phyloP scores from a whole-genome alignment of 92 coral and sea anemone genomes.

The Parazoanthus swiftii region DNA sequence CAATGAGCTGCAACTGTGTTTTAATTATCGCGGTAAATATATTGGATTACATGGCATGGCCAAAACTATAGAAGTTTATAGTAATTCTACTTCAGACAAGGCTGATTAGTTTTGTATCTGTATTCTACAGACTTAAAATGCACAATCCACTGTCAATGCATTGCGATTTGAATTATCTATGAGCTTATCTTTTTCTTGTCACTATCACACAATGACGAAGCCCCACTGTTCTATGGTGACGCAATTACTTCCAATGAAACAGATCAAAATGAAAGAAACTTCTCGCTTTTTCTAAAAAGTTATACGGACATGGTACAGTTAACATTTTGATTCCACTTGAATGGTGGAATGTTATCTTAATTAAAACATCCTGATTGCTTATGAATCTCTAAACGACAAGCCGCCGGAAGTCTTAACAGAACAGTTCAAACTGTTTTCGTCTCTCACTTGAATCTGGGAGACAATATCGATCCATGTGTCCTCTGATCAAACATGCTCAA shows the following conservation, averaged over 20 bases:
- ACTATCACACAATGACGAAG: no score
- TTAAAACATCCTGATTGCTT: background rate
- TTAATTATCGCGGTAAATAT: no score
- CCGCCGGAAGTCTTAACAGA: background rate
- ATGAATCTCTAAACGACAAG: background rate
- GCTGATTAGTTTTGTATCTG: background rate
- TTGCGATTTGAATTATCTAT: background rate
- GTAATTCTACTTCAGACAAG: background rate
- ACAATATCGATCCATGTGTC: background rate
- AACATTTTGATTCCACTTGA: constrained; percentile 1
- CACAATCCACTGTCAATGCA: background rate
- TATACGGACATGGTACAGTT: background rate
- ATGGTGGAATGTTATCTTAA: background rate
- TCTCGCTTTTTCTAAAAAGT: background rate
- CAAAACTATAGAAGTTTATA: background rate
- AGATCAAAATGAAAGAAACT: background rate
- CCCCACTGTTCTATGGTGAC: background rate
- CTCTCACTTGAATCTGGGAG: constrained; percentile 1
- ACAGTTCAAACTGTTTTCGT: background rate
- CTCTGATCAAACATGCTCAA: background rate
- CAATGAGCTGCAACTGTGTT: background rate
- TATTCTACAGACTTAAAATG: no score
- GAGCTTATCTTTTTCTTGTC: no score
- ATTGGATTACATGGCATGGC: no score
- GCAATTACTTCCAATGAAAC: background rate